phyloP scores from a whole-genome alignment of 2,113 vertebrate species.

The Antennarius striatus region DNA sequence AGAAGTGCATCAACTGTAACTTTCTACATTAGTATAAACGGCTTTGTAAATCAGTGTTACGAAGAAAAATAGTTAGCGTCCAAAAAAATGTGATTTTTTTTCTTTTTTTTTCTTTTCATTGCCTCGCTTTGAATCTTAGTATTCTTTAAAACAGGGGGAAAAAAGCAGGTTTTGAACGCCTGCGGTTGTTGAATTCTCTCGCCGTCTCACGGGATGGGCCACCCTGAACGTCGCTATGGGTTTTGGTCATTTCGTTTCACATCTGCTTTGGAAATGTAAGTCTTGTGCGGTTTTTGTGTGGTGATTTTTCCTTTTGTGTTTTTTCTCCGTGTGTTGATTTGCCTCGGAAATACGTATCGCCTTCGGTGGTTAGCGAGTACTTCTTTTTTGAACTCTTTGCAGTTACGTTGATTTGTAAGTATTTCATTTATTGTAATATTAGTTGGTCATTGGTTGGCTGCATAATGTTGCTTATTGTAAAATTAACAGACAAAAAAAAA shows the following conservation, averaged over 20 bases:
- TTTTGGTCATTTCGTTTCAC: constrained; percentile 81
- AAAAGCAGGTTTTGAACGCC: constrained; percentile 86
- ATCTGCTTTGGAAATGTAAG: constrained; percentile 87
- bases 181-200: constrained; percentile 87
- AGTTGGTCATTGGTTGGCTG: constrained; percentile 89
- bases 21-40: constrained; percentile 87
- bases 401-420: constrained; percentile 83
- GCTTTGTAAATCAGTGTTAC: constrained; percentile 95
- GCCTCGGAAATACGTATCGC: constrained; percentile 63
- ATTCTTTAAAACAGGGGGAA: constrained; percentile 86
- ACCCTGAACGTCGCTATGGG: constrained; percentile 88
- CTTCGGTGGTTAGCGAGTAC: constrained; percentile 74
- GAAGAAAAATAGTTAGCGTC: constrained; percentile 91
- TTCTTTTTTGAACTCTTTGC: constrained; percentile 69
- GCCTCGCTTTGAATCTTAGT: constrained; percentile 90
- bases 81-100: constrained; percentile 86
- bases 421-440: constrained; percentile 87
- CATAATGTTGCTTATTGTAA: constrained; percentile 95
- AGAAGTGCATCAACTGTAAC: constrained; percentile 68
- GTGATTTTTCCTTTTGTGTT: constrained; percentile 77
- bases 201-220: constrained; percentile 88
- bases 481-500: constrained; percentile 91
- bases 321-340: constrained; percentile 78
- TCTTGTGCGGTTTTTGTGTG: constrained; percentile 85
- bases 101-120: constrained; percentile 63